phyloP scores from a whole-genome alignment of 2,113 vertebrate species.

The Pantherophis guttatus region DNA sequence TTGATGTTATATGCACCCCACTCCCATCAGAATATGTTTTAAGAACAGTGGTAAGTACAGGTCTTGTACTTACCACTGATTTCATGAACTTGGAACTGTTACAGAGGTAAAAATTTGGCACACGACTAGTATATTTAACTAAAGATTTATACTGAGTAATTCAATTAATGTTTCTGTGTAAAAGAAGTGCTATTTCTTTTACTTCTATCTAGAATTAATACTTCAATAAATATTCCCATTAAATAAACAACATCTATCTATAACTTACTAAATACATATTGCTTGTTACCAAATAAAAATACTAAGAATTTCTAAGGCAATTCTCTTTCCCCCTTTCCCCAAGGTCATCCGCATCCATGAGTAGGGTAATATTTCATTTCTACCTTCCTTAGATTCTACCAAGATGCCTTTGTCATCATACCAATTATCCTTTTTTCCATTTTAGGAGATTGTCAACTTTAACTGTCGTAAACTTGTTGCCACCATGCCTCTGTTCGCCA shows the following conservation, averaged over 20 bases:
- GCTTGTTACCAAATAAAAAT: background rate
- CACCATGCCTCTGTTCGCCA: slow-evolving; percentile 97
- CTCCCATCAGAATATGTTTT: background rate
- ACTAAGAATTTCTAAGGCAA: background rate
- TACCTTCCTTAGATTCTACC: background rate
- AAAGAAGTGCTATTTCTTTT: background rate
- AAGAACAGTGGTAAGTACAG: background rate
- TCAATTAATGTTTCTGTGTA: too few species aligned
- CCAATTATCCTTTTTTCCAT: slow-evolving; percentile 16
- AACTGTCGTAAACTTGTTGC: slow-evolving; percentile 96
- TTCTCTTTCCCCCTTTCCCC: background rate
- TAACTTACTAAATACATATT: background rate
- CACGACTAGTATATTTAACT: background rate
- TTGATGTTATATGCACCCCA: background rate
- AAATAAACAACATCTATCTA: too few species aligned
- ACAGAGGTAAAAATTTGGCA: background rate
- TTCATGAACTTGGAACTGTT: background rate
- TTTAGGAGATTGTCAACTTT: slow-evolving; percentile 97
- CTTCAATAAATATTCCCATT: background rate
- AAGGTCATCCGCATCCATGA: background rate
- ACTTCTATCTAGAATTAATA: background rate
- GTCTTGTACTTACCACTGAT: background rate
- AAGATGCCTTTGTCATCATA: background rate
- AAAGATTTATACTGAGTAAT: too few species aligned
- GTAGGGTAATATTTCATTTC: background rate